Conservation (phyloP, 2,797 vertebrate species). For the Capromys pilorides region DNA sequence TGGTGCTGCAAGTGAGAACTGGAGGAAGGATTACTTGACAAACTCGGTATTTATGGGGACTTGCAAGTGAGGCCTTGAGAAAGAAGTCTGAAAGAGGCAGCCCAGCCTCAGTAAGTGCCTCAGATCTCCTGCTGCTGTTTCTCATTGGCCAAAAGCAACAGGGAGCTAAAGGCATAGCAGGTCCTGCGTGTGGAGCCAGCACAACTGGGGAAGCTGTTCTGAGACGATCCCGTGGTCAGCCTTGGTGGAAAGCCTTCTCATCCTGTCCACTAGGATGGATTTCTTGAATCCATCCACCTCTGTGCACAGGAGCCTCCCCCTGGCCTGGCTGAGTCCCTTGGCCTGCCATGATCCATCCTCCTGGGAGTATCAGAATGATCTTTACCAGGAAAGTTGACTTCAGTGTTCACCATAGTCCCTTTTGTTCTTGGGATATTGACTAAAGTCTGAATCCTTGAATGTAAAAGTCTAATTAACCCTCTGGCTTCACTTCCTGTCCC, state of each 20-base stretch:
- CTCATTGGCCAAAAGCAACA: not conserved
- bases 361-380: not conserved
- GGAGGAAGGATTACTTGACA: not conserved
- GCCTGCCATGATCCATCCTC: no score
- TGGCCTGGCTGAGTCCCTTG: no score
- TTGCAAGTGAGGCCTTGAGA: not conserved
- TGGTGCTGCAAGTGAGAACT: not conserved
- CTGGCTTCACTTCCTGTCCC: not conserved
- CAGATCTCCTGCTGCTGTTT: not conserved
- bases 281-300: not conserved
- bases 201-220: not conserved
- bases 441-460: not conserved
- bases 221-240: not conserved
- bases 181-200: rapidly evolving
- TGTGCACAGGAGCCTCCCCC: not conserved
- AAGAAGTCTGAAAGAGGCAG: not conserved
- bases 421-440: not conserved
- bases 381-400: not conserved
- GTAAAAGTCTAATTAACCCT: not conserved
- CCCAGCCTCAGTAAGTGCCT: not conserved
- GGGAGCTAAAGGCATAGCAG: not conserved
- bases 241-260: not conserved
- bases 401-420: not conserved
- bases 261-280: not conserved
- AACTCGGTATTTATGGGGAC: not conserved